phyloP scores from a whole-genome alignment of 2,797 vertebrate species.

The Cyclopterus lumpus region DNA sequence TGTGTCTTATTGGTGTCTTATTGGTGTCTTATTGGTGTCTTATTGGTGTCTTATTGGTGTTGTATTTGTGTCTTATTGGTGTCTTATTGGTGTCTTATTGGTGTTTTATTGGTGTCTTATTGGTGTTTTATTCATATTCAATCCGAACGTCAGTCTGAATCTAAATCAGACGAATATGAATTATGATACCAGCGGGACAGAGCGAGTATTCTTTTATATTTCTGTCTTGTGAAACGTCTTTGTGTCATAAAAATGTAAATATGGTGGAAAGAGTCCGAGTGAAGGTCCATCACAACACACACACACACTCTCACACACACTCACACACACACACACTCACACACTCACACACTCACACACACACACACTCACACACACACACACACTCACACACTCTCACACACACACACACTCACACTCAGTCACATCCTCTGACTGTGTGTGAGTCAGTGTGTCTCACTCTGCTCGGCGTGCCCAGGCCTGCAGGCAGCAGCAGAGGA shows the following conservation, averaged over 20 bases:
- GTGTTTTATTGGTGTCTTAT: too few relatives aligned
- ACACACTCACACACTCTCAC: background rate
- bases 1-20: too few relatives aligned
- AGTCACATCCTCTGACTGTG: constrained; percentile 33
- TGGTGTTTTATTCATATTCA: background rate
- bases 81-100: too few relatives aligned
- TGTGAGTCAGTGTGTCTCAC: constrained; percentile 55
- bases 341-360: constrained; percentile 5
- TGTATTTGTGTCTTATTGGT: too few relatives aligned
- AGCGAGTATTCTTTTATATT: background rate
- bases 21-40: too few relatives aligned
- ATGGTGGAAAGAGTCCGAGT: constrained; percentile 25
- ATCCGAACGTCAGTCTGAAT: background rate
- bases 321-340: constrained; percentile 4
- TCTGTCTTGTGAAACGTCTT: constrained; percentile 29
- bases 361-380: background rate
- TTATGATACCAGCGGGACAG: constrained; percentile 5
- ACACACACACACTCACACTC: background rate
- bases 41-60: too few relatives aligned
- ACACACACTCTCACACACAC: constrained; percentile 17
- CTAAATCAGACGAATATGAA: background rate
- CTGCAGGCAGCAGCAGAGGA: constrained; percentile 61
- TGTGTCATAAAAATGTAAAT: constrained; percentile 41
- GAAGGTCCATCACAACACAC: background rate
- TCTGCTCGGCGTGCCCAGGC: constrained; percentile 63